These are phyloP conservation scores for Clinocottus analis DNA, from an alignment of 2,113 vertebrate genomes.

Conservation along the genomic window DNA sequence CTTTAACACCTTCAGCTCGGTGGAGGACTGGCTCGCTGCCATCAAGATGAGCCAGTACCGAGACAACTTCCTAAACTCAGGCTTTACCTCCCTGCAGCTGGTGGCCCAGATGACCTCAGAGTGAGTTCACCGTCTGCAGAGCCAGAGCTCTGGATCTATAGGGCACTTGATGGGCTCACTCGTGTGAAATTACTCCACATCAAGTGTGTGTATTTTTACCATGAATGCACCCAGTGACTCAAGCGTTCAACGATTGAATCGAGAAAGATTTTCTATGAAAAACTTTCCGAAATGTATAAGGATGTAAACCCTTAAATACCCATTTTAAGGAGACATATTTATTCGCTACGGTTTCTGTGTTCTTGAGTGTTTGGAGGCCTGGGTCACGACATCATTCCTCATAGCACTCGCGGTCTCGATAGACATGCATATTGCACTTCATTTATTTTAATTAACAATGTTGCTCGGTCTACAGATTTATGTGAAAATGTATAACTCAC, in stretches of 20 bases:
- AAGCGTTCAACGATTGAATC: constrained; percentile 33
- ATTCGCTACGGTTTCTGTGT: constrained; percentile 23
- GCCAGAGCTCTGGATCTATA: constrained; percentile 19
- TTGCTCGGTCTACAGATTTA: constrained; percentile 46
- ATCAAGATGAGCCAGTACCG: constrained; percentile 99
- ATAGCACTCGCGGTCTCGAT: constrained; percentile 14
- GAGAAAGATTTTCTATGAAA: constrained; percentile 19
- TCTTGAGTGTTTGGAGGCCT: constrained; percentile 25
- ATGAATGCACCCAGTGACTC: constrained; percentile 28
- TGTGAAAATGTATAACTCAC: constrained; percentile 53
- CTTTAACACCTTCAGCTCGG: constrained; percentile 98
- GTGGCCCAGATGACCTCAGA: constrained; percentile 97
- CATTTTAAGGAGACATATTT: constrained; percentile 1
- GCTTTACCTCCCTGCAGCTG: constrained; percentile 97
- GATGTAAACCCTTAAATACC: constrained; percentile 6
- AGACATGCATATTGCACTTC: constrained; percentile 43
- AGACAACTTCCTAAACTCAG: constrained; percentile 97
- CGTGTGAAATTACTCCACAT: constrained; percentile 43
- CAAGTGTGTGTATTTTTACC: constrained; percentile 64
- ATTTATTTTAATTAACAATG: constrained; percentile 67
- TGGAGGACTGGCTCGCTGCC: constrained; percentile 97
- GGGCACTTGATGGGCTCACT: constrained; percentile 53
- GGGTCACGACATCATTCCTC: constrained; percentile 26
- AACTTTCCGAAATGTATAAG: constrained; percentile 7
- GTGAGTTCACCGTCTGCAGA: constrained; percentile 85